These are phyloP conservation scores for Loxodonta africana DNA, from an alignment of 2,113 vertebrate species.

Conservation along the genomic window DNA sequence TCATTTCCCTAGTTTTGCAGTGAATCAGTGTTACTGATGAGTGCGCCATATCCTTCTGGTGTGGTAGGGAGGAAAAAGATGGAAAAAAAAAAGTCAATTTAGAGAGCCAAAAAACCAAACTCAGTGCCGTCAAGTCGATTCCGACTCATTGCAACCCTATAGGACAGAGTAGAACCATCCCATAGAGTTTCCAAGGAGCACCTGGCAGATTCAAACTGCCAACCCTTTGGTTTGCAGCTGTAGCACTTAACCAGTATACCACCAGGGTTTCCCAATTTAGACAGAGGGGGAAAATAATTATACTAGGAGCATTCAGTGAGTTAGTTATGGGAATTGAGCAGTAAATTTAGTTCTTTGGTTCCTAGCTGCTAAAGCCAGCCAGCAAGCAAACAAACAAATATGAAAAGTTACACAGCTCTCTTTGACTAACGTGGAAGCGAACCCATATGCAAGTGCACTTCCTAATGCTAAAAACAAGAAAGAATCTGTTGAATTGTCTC, in stretches of 20 bases:
- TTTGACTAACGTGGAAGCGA: not conserved
- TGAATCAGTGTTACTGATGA: not conserved
- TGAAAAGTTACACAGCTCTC: not conserved
- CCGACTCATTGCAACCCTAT: no score
- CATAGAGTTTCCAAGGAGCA: no score
- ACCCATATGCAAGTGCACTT: not conserved
- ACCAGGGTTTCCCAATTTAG: no score
- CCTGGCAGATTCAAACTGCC: no score
- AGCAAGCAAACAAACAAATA: not conserved
- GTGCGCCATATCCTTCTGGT: not conserved
- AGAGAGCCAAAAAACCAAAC: not conserved
- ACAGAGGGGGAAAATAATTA: not conserved
- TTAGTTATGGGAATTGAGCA: constrained; percentile 30
- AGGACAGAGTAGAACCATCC: no score
- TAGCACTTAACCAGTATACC: no score
- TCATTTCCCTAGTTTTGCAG: not conserved
- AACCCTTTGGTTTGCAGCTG: no score
- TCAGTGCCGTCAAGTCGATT: no score
- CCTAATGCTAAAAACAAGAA: not conserved
- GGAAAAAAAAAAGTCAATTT: constrained; percentile 18
- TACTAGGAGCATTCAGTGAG: not conserved
- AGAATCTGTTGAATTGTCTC: constrained; percentile 27
- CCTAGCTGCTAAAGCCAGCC: not conserved
- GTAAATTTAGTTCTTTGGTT: constrained; percentile 59
- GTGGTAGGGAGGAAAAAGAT: not conserved